A percentile compares a stretch with the other conserved stretches of the same genome.
These are phyloP conservation scores for Nymphalis c-album DNA, from an alignment of 2,888 invertebrate species.

Conservation along the genomic window DNA sequence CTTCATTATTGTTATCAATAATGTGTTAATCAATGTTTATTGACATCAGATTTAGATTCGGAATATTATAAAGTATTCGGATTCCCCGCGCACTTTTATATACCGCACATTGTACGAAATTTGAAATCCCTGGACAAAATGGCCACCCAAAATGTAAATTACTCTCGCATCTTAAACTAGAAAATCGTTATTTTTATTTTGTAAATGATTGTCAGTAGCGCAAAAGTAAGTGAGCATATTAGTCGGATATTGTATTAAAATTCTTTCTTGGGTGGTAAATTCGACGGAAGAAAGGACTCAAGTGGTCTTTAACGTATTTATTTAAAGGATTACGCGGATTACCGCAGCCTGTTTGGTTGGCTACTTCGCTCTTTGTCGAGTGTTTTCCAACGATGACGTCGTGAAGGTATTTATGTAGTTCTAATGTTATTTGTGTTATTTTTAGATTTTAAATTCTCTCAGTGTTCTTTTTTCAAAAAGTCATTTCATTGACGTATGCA, in stretches of 20 bases:
- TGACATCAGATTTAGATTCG: too few relatives aligned
- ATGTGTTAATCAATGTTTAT: too few relatives aligned
- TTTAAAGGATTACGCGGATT: conserved; percentile 74
- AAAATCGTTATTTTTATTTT: conserved; percentile 43
- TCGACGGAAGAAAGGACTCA: conserved; percentile 44
- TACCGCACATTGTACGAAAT: conserved; percentile 12
- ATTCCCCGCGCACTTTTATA: not conserved
- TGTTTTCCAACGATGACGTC: conserved; percentile 54
- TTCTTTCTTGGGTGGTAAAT: conserved; percentile 61
- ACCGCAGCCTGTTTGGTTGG: conserved; percentile 50
- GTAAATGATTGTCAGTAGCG: conserved; percentile 44
- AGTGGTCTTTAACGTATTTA: conserved; percentile 67
- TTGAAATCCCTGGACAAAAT: conserved; percentile 29
- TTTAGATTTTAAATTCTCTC: conserved; percentile 8
- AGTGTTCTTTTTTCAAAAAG: too few relatives aligned
- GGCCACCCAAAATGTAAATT: conserved; percentile 54
- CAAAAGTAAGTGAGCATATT: conserved; percentile 48
- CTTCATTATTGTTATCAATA: too few relatives aligned
- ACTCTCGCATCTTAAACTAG: conserved; percentile 45
- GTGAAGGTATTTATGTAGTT: conserved; percentile 13
- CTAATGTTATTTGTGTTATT: conserved; percentile 21
- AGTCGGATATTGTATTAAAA: conserved; percentile 40
- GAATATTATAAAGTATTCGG: not conserved
- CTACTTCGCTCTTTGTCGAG: conserved; percentile 44
- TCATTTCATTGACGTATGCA: too few relatives aligned